phyloP scores from a whole-genome alignment of 2,888 invertebrate species.

The Polymixis flavicincta region DNA sequence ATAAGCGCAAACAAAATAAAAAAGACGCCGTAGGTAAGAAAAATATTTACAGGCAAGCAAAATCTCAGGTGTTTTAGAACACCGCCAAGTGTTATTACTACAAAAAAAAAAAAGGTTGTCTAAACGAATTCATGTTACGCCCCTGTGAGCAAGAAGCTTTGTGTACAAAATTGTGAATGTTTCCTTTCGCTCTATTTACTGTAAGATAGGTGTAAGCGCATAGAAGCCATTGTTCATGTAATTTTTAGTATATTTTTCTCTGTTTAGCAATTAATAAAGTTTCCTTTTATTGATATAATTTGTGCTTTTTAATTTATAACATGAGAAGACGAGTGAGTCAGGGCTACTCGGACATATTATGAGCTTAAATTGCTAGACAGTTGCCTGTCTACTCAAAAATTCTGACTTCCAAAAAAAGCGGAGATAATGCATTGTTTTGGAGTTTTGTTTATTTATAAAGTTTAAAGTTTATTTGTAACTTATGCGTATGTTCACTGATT shows the following conservation, averaged over 20 bases:
- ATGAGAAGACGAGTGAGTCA: not conserved
- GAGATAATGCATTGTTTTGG: no score
- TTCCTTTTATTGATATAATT: conserved; percentile 83
- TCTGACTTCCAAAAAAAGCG: not conserved
- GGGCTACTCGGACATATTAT: no score
- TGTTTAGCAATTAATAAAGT: conserved; percentile 86
- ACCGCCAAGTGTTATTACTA: not conserved
- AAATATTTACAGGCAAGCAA: not conserved
- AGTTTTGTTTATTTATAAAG: no score
- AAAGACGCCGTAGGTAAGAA: no score
- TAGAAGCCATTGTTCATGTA: conserved; percentile 88
- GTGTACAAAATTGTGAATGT: conserved; percentile 68
- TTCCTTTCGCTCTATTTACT: conserved; percentile 63
- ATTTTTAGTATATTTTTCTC: conserved; percentile 84
- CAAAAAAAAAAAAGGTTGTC: conserved; percentile 2
- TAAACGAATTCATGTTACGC: conserved; percentile 34
- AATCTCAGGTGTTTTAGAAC: not conserved
- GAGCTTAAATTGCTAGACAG: not conserved
- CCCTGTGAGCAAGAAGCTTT: conserved; percentile 40
- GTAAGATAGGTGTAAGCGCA: conserved; percentile 75
- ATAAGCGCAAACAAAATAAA: conserved; percentile 9
- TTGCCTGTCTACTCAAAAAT: not conserved
- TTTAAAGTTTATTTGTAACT: no score
- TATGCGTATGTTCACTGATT: no score
- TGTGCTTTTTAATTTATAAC: conserved; percentile 26